Percentiles rank a stretch among this genome's conserved stretches.
Conservation (phyloP, 2,888 invertebrate genomes). For the Opisthograptis luteolata region DNA sequence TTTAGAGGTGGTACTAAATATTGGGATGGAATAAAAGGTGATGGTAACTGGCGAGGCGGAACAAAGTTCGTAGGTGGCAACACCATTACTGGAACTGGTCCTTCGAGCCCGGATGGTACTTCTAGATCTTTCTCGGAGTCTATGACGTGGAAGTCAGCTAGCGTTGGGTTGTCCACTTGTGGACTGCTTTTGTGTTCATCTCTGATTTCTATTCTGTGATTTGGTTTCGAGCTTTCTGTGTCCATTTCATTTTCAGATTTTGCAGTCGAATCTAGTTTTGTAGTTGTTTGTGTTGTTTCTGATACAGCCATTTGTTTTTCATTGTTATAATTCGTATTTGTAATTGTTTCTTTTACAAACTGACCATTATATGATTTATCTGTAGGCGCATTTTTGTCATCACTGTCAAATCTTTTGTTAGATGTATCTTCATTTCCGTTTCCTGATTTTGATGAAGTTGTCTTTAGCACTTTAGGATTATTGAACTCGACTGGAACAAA, state of each 20-base stretch:
- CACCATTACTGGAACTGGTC: conserved; percentile 66
- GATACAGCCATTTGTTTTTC: conserved; percentile 9
- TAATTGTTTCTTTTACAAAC: conserved; percentile 1
- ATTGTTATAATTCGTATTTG: not conserved
- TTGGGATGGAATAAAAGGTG: conserved; percentile 3
- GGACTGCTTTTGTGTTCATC: conserved; percentile 22
- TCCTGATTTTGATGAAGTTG: not conserved
- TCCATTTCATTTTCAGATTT: conserved; percentile 6
- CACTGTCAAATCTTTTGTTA: conserved; percentile 19
- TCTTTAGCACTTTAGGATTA: conserved; percentile 5
- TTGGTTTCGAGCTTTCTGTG: conserved; percentile 7
- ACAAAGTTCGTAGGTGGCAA: conserved; percentile 63
- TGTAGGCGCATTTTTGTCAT: not conserved
- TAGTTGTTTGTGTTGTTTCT: conserved; percentile 7
- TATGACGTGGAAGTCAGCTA: conserved; percentile 70
- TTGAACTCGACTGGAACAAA: not conserved
- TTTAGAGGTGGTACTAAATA: conserved; percentile 11
- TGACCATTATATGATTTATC: too few relatives aligned
- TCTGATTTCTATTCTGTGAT: conserved; percentile 30
- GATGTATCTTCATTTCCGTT: too few relatives aligned
- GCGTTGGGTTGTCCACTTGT: conserved; percentile 54
- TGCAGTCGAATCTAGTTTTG: not conserved
- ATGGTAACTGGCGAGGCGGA: conserved; percentile 6
- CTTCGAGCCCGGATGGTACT: conserved; percentile 75
- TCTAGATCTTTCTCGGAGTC: conserved; percentile 76